These are phyloP conservation scores for Aradophagus sp. DNA, from an alignment of 1,140 invertebrate species.

Conservation along the genomic window DNA sequence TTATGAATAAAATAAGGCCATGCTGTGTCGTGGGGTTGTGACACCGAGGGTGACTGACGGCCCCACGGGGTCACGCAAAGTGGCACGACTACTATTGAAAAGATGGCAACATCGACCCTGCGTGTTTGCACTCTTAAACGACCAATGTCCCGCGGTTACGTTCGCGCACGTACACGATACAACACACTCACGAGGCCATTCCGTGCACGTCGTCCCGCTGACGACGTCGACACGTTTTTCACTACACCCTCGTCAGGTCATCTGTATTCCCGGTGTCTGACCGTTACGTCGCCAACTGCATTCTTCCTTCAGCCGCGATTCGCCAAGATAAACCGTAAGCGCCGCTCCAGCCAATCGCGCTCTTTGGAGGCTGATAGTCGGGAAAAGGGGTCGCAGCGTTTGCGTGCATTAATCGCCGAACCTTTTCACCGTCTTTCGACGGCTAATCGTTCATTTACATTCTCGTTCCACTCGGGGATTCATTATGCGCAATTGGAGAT, in stretches of 20 bases:
- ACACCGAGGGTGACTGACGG: constrained; percentile 38
- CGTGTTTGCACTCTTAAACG: constrained; percentile 52
- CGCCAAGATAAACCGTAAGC: constrained; percentile 1
- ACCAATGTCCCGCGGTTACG: constrained; percentile 40
- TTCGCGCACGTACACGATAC: constrained; percentile 40
- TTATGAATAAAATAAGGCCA: constrained; percentile 53
- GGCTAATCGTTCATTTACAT: constrained; percentile 26
- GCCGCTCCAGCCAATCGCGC: not conserved
- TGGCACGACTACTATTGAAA: constrained; percentile 61
- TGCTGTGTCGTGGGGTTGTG: constrained; percentile 34
- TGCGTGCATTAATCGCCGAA: constrained; percentile 24
- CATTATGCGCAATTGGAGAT: constrained; percentile 9
- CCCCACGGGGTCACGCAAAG: constrained; percentile 64
- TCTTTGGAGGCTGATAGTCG: too few species aligned
- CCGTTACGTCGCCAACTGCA: constrained; percentile 33
- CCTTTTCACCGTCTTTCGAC: constrained; percentile 9
- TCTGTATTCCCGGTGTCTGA: constrained; percentile 47
- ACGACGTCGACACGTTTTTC: constrained; percentile 43
- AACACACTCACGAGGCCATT: constrained; percentile 57
- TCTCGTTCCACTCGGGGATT: constrained; percentile 1
- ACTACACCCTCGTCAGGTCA: constrained; percentile 29
- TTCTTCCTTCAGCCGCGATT: constrained; percentile 2
- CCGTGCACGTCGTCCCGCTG: constrained; percentile 52
- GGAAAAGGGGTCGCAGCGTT: constrained; percentile 15
- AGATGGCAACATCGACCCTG: constrained; percentile 54